These are phyloP conservation scores for Hyperoplus immaculatus DNA, from an alignment of 2,797 vertebrate genomes.

Conservation along the genomic window DNA sequence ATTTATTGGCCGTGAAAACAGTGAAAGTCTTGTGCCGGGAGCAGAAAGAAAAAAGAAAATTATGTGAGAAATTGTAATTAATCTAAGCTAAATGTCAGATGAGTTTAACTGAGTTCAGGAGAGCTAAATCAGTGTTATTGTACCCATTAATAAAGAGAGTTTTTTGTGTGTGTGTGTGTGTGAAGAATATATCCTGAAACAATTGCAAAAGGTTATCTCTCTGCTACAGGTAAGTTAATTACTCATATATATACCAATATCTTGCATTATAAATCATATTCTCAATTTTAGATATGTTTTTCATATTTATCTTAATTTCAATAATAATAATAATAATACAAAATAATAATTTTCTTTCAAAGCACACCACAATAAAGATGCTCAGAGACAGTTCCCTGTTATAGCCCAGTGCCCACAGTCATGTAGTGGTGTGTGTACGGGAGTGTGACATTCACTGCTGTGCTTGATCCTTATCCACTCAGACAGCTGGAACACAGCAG, in stretches of 20 bases:
- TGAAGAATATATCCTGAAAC: conserved; percentile 19
- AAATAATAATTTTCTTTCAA: not conserved
- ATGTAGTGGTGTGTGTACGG: conserved; percentile 26
- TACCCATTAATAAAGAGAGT: conserved; percentile 4
- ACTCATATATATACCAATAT: not conserved
- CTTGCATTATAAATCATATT: not conserved
- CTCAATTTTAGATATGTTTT: not conserved
- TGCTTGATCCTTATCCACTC: conserved; percentile 70
- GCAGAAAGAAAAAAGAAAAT: conserved; percentile 8
- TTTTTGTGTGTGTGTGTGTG: conserved; percentile 27
- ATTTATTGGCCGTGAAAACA: conserved; percentile 10
- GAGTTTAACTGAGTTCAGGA: conserved; percentile 2
- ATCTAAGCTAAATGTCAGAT: conserved; percentile 26
- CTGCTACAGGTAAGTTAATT: not conserved
- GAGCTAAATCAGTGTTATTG: not conserved
- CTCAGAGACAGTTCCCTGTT: conserved; percentile 55
- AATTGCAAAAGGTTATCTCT: not conserved
- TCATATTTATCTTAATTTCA: not conserved
- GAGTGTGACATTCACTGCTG: conserved; percentile 41
- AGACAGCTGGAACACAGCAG: conserved; percentile 74
- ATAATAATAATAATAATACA: too few species aligned
- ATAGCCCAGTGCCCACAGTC: conserved; percentile 65
- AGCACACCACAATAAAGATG: not conserved
- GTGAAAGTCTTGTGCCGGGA: conserved; percentile 5
- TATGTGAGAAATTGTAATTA: not conserved